These are phyloP conservation scores for Drosophila tsacasi DNA, from an alignment of 1,140 invertebrate species.

Conservation along the genomic window DNA sequence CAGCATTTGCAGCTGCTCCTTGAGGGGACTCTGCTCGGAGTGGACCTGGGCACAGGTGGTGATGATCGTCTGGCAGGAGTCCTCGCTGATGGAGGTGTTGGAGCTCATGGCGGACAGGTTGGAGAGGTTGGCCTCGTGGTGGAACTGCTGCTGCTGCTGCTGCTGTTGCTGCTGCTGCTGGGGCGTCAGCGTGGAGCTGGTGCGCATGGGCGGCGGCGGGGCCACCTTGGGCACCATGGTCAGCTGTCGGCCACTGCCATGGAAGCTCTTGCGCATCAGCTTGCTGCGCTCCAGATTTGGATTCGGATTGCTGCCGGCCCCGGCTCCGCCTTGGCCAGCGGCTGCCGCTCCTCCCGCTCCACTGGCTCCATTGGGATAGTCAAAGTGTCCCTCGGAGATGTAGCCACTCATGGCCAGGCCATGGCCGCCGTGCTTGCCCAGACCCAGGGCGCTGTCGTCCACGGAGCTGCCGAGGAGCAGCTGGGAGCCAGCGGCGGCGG, in stretches of 20 bases:
- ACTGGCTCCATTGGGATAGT: constrained; percentile 86
- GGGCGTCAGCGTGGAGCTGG: constrained; percentile 88
- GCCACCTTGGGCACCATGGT: constrained; percentile 92
- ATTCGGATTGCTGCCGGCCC: constrained; percentile 86
- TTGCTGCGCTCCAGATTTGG: constrained; percentile 94
- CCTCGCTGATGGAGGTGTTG: constrained; percentile 91
- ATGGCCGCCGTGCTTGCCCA: constrained; percentile 85
- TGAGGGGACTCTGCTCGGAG: constrained; percentile 90
- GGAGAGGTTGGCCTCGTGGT: constrained; percentile 83
- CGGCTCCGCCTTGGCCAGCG: neutral
- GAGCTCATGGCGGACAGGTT: constrained; percentile 87
- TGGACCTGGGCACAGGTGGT: constrained; percentile 92
- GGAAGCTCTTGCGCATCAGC: constrained; percentile 95
- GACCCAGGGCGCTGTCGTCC: constrained; percentile 90
- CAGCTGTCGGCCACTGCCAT: constrained; percentile 92
- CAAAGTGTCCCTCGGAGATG: constrained; percentile 94
- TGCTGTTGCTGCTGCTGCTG: constrained; percentile 77
- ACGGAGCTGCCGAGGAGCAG: constrained; percentile 87
- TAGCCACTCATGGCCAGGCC: constrained; percentile 89
- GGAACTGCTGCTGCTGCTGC: constrained; percentile 72
- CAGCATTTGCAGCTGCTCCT: constrained; percentile 78
- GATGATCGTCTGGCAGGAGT: constrained; percentile 92
- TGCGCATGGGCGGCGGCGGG: constrained; percentile 93
- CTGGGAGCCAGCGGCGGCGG: constrained; percentile 75
- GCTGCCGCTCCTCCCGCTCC: constrained; percentile 12